Evolutionary conservation across 1,140 invertebrate species (phyloP).

Genomic region (Drosophila gunungcola): DNA sequence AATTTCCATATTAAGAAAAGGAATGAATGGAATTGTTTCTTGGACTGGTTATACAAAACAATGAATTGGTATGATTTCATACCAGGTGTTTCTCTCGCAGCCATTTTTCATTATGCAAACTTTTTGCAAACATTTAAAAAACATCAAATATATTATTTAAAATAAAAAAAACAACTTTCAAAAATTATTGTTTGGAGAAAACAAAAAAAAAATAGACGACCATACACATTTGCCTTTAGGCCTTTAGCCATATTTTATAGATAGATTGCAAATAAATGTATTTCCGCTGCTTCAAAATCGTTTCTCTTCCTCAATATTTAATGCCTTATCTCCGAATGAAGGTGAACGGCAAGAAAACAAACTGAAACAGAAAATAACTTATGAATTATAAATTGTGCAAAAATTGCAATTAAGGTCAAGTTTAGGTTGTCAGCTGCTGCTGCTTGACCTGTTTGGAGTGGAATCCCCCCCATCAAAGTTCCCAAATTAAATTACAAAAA

Average conservation of each 20-base stretch:
- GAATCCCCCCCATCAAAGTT: constrained; percentile 16
- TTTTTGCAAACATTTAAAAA: background rate
- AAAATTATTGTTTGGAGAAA: too few species aligned
- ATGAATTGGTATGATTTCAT: background rate
- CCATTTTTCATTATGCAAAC: background rate
- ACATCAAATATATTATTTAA: background rate
- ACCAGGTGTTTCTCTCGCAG: background rate
- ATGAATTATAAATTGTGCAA: constrained; percentile 45
- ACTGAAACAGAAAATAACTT: constrained; percentile 34
- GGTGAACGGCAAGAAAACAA: constrained; percentile 14
- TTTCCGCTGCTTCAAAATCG: background rate
- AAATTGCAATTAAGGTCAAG: constrained; percentile 53
- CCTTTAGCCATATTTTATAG: background rate
- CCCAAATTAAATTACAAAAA: constrained; percentile 60
- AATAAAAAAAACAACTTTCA: background rate
- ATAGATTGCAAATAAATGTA: background rate
- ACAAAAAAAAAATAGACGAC: too few species aligned
- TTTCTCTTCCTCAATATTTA: constrained; percentile 8
- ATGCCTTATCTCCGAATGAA: constrained; percentile 17
- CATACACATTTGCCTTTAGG: background rate
- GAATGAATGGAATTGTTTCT: constrained; percentile 14
- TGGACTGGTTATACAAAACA: background rate
- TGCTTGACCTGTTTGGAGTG: constrained; percentile 39
- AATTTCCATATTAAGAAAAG: constrained; percentile 25
- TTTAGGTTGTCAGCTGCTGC: constrained; percentile 12